phyloP scores from a whole-genome alignment of 2,797 vertebrate species.

The Channallabes apus region DNA sequence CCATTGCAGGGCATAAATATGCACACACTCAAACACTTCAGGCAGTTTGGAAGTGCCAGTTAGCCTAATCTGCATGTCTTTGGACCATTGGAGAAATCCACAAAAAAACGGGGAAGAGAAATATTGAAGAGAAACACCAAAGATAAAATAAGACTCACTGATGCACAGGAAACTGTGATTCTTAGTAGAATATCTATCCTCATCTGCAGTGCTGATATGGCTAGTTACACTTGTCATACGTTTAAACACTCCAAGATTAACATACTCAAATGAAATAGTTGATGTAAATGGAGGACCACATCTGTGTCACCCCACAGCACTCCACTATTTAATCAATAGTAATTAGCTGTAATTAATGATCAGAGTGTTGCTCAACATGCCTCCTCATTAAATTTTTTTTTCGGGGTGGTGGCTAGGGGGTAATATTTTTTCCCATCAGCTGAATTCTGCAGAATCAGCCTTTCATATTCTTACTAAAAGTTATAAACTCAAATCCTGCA shows the following conservation, averaged over 20 bases:
- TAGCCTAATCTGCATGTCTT: too few relatives aligned
- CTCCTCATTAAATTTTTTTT: conserved; percentile 19
- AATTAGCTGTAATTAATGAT: conserved; percentile 73
- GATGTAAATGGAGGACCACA: conserved; percentile 48
- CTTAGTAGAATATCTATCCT: conserved; percentile 71
- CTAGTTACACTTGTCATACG: conserved; percentile 56
- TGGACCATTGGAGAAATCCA: too few relatives aligned
- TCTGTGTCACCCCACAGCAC: conserved; percentile 46
- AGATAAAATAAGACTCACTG: conserved; percentile 34
- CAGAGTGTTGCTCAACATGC: conserved; percentile 39
- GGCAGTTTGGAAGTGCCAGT: too few relatives aligned
- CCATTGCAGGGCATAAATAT: too few relatives aligned
- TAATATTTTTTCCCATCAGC: background rate
- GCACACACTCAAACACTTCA: too few relatives aligned
- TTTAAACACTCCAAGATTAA: conserved; percentile 59
- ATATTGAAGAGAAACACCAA: conserved; percentile 15
- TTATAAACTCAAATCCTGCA: conserved; percentile 18
- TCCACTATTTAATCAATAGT: conserved; percentile 71
- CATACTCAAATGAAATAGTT: conserved; percentile 50
- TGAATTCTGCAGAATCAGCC: conserved; percentile 30
- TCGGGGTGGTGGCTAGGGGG: too few relatives aligned
- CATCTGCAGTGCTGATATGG: conserved; percentile 63
- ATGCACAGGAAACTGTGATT: conserved; percentile 57
- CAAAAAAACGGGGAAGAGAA: too few relatives aligned
- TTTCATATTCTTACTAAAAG: conserved; percentile 14